Percentiles rank a stretch among this genome's conserved stretches.
Evolutionary conservation across 2,113 vertebrate genomes (phyloP).

Genomic region (Petroica traversi): DNA sequence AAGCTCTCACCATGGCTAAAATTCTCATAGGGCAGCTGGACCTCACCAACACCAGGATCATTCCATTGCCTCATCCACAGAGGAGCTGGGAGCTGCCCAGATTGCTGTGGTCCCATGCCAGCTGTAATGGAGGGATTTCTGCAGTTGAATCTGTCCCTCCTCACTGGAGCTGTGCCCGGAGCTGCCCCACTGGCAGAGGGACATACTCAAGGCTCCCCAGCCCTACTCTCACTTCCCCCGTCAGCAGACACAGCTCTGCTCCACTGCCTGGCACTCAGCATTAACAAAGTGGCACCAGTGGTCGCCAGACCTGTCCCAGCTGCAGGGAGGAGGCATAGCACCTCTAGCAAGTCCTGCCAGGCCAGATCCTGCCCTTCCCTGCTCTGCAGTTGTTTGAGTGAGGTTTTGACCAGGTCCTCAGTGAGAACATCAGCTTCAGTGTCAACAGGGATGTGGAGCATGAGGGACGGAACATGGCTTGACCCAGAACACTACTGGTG

Average conservation of each 20-base stretch:
- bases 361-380: not conserved
- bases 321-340: not conserved
- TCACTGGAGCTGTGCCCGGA: fast-evolving
- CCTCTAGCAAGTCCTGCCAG: fast-evolving
- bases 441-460: not conserved
- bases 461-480: fast-evolving
- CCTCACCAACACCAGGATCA: not conserved
- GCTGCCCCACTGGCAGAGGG: not conserved
- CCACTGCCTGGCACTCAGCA: fast-evolving
- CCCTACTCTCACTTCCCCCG: fast-evolving
- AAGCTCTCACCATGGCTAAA: not conserved
- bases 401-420: not conserved
- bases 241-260: not conserved
- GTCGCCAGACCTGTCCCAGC: not conserved
- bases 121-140: not conserved
- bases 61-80: not conserved
- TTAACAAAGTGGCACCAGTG: not conserved
- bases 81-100: not conserved
- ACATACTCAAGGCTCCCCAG: not conserved
- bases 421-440: not conserved
- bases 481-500: not conserved
- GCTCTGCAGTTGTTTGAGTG: not conserved
- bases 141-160: not conserved
- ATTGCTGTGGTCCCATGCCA: not conserved
- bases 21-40: not conserved